Evolutionary conservation across 2,113 vertebrate species (phyloP).

Genomic region (Prunella himalayana): DNA sequence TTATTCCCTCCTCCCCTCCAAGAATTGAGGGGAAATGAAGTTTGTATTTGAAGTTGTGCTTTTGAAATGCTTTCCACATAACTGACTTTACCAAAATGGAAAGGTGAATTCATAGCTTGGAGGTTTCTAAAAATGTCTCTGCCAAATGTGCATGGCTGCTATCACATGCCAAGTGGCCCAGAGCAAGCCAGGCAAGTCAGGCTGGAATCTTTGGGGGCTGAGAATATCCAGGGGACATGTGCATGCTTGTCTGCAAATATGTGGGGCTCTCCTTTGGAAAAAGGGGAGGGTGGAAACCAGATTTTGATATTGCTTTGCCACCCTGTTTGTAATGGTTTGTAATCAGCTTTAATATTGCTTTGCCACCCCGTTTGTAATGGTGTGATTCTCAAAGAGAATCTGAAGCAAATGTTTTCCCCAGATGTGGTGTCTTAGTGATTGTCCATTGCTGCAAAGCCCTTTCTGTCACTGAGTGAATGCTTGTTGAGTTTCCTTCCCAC

Average conservation of each 20-base stretch:
- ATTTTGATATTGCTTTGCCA: neutral
- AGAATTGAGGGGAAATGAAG: neutral
- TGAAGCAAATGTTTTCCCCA: neutral
- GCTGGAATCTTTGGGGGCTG: constrained; percentile 57
- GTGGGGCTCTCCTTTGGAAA: neutral
- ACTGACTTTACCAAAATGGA: constrained; percentile 33
- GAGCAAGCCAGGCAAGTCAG: constrained; percentile 35
- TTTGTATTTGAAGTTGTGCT: neutral
- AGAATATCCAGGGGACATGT: constrained; percentile 60
- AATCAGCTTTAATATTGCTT: neutral
- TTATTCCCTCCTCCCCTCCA: neutral
- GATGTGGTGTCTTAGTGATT: neutral
- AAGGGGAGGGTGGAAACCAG: neutral
- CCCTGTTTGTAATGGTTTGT: neutral
- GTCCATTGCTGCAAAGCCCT: neutral
- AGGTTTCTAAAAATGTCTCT: constrained; percentile 65
- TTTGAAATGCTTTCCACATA: constrained; percentile 50
- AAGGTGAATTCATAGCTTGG: constrained; percentile 52
- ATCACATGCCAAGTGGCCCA: constrained; percentile 55
- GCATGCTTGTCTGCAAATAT: constrained; percentile 27
- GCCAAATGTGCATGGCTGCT: constrained; percentile 46
- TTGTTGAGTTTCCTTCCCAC: neutral
- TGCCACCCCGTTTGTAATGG: neutral
- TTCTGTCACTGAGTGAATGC: neutral
- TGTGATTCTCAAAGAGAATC: neutral